A percentile compares a stretch with the other conserved stretches of the same genome.
These are phyloP conservation scores for Criorhina ranunculi DNA, from an alignment of 2,888 invertebrate genomes.

Conservation along the genomic window DNA sequence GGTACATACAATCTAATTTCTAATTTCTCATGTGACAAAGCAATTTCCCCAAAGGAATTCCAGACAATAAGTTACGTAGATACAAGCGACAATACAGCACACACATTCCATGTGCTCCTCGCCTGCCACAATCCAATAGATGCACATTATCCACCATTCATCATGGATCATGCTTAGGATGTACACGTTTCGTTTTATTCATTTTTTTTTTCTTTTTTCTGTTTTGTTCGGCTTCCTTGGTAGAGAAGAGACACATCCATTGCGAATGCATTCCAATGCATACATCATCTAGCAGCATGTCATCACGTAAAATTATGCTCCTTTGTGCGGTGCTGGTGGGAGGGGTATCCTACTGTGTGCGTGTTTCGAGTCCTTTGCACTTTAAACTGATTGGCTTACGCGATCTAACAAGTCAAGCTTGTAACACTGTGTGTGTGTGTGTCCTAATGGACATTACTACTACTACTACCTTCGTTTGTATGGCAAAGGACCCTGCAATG, in stretches of 20 bases:
- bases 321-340: slow-evolving; percentile 5
- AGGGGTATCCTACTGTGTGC: slow-evolving; percentile 35
- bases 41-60: slow-evolving; percentile 69
- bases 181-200: slow-evolving; percentile 3
- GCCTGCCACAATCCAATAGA: slow-evolving; percentile 36
- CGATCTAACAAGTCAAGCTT: slow-evolving; percentile 34
- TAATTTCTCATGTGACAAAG: slow-evolving; percentile 69
- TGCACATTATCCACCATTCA: slow-evolving; percentile 57
- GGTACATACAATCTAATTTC: slow-evolving; percentile 27
- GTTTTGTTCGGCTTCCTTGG: too few species aligned
- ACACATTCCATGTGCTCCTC: neutral
- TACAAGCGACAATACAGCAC: slow-evolving; percentile 34
- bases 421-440: slow-evolving; percentile 5
- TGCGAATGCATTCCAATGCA: slow-evolving; percentile 40
- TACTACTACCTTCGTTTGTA: neutral
- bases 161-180: slow-evolving; percentile 37
- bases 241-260: neutral
- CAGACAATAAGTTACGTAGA: slow-evolving; percentile 48
- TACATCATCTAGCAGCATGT: slow-evolving; percentile 46
- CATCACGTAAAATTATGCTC: slow-evolving; percentile 65
- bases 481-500: neutral
- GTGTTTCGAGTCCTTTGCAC: slow-evolving; percentile 49
- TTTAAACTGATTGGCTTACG: slow-evolving; percentile 65
- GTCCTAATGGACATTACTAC: slow-evolving; percentile 49
- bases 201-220: slow-evolving; percentile 3